Conservation (phyloP, 1,140 invertebrate genomes). For the Lithobius niger region DNA sequence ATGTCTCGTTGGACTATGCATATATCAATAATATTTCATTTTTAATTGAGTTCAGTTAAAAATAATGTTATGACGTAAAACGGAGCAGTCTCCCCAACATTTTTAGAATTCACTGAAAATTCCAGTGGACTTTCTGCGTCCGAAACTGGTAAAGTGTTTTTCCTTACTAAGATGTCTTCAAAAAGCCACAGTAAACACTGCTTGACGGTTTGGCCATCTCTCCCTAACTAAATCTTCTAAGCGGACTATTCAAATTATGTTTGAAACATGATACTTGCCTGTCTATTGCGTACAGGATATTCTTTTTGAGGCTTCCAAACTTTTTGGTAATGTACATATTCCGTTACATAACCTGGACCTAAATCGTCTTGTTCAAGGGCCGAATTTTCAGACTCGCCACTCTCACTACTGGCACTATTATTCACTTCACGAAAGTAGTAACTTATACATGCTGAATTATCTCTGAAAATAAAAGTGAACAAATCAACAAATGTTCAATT, state of each 20-base stretch:
- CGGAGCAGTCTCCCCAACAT: too few species aligned
- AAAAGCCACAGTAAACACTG: too few species aligned
- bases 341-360: background rate
- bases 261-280: background rate
- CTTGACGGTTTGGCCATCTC: too few species aligned
- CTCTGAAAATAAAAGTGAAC: slow-evolving; percentile 30
- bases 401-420: background rate
- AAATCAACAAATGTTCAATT: background rate
- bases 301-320: background rate
- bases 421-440: slow-evolving; percentile 30
- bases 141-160: too few species aligned
- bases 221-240: too few species aligned
- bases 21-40: too few species aligned
- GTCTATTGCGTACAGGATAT: background rate
- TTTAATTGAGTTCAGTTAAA: too few species aligned
- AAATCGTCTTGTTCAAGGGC: background rate
- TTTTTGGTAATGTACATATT: background rate
- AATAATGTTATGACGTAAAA: too few species aligned
- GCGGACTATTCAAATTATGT: background rate
- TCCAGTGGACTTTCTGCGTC: too few species aligned
- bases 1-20: too few species aligned
- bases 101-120: too few species aligned
- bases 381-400: background rate
- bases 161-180: too few species aligned
- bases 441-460: slow-evolving; percentile 40